phyloP scores from a whole-genome alignment of 2,113 vertebrate genomes.

The Butorides virescens region DNA sequence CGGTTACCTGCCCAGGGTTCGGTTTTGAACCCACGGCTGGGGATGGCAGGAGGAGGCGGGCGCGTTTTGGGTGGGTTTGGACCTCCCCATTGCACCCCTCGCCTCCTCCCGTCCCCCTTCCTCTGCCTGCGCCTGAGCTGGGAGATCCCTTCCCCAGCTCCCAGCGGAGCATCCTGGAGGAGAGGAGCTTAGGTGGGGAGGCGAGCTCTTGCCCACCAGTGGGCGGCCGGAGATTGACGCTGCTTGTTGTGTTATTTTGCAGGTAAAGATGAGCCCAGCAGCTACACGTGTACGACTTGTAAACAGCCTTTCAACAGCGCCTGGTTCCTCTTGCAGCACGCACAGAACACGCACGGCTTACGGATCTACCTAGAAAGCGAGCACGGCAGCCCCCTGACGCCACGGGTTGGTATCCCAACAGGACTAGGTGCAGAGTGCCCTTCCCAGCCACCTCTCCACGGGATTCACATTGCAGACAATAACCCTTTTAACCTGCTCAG shows the following conservation, averaged over 20 bases:
- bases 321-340: slow-evolving; percentile 99
- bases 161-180: neutral
- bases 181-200: neutral
- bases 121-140: neutral
- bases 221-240: slow-evolving; percentile 71
- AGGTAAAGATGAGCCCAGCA: slow-evolving; percentile 99
- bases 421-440: slow-evolving; percentile 94
- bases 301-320: slow-evolving; percentile 99
- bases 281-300: slow-evolving; percentile 99
- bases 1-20: neutral
- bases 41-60: neutral
- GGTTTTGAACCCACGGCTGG: neutral
- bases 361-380: slow-evolving; percentile 99
- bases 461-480: slow-evolving; percentile 98
- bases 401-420: slow-evolving; percentile 95
- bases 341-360: slow-evolving; percentile 99
- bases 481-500: slow-evolving; percentile 99
- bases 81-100: neutral
- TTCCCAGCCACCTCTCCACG: slow-evolving; percentile 96
- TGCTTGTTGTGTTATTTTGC: slow-evolving; percentile 81
- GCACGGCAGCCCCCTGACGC: slow-evolving; percentile 96
- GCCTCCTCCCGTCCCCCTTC: neutral
- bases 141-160: neutral
- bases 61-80: neutral
- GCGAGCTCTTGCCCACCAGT: neutral